Base-by-base conservation (phyloP, 1,140 invertebrate genomes). In the Aphelinus atriplicis region DNA sequence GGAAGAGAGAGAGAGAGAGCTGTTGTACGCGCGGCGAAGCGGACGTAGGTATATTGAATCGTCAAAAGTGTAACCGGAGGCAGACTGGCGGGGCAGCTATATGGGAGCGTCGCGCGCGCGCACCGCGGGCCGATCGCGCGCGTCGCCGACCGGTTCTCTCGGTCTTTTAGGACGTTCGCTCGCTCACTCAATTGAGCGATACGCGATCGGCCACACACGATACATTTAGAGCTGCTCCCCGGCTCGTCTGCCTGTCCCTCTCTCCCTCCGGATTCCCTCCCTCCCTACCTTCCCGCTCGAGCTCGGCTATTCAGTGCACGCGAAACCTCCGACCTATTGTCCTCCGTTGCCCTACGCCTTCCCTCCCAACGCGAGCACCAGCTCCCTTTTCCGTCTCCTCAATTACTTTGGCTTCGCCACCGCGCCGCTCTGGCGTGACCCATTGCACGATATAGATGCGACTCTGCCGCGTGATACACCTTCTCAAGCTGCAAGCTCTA, bases 161-260 rank as follows among this genome's bases (percentile, higher is more conserved):
- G n/a, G 60, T 26, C 64, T 71, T 73, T 68, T 63, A 73, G 64
- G 75, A 68, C 42, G 47, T 43, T 6, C 2, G 26, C 63, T 64
- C 63, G 43, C 46, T 82, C 79, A 79, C 79, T 85, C 84, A 85
- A 85, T 85, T 85, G 84, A 85, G 81, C 84, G 83, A 85, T 85
- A 84, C 79, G 80, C 70, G 75, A 78, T 68, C 79, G 84, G 81
- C 83, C 84, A 85, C 83, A 84, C 82, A 85, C 84, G 78, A 43
- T 82, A 81, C 76, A 78, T 77, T 78, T 70, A 73, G 56, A 72
- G 51, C 50, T 63, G 53, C 48, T 68, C 76, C 77, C 75, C 79
- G 75, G 56, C 76, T 68, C 47, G 26, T 26, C 26, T 26, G 26
- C 26, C 26, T 26, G 26, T 26, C 26, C 53, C 26, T 55, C 64